Evolutionary conservation across 2,797 vertebrate species (phyloP).

Genomic region (Glossophaga mutica): DNA sequence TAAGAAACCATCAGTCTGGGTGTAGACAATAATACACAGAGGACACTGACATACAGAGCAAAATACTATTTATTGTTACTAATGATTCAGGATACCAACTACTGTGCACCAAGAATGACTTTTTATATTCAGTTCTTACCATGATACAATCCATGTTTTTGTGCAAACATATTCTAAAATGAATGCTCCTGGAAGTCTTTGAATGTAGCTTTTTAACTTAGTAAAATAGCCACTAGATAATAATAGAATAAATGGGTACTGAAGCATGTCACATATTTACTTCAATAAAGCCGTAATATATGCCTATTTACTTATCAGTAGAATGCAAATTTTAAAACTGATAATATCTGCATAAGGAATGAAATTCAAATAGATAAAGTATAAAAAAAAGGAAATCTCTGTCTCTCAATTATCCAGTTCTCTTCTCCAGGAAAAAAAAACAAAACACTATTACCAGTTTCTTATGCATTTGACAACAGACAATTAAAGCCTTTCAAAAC

Average conservation of each 20-base stretch:
- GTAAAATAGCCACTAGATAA: background rate
- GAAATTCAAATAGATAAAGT: background rate
- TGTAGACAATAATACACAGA: background rate
- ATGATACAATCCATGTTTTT: background rate
- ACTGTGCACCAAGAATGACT: background rate
- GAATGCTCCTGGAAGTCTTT: background rate
- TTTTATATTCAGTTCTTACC: background rate
- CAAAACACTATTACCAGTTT: background rate
- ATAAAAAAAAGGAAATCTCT: background rate
- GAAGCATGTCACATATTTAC: background rate
- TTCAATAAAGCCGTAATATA: background rate
- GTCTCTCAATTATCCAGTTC: background rate
- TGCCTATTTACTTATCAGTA: background rate
- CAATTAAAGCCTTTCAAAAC: background rate
- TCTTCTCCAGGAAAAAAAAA: background rate
- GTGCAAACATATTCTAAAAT: background rate
- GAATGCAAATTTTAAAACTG: background rate
- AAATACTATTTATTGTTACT: background rate
- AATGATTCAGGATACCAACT: background rate
- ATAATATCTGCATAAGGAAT: background rate
- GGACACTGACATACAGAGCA: background rate
- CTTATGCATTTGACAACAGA: background rate
- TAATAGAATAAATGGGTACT: background rate
- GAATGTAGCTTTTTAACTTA: background rate
- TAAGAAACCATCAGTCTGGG: constrained; percentile 21